Base-by-base conservation (phyloP, 2,888 invertebrate genomes). In the Alsophila aescularia region DNA sequence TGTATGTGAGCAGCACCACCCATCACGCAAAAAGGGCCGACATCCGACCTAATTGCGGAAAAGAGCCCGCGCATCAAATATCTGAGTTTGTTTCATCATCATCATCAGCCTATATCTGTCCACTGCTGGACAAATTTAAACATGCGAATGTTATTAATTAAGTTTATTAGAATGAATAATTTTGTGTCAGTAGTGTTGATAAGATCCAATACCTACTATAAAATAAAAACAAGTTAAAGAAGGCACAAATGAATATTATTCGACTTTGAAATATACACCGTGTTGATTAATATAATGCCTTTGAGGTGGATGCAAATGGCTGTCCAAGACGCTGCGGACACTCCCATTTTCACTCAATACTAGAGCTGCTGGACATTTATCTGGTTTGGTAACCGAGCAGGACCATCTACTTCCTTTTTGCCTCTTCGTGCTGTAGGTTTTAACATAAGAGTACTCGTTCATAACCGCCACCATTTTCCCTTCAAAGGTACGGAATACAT, bases 391-490 rank as follows among this genome's bases (percentile, higher is more conserved):
- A 2, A 34, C 16, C 0, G 45, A 18, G 34, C 52, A 52, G 2
- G 34, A 39, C 52, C 52, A 52, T 27, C 18, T 39, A n/a, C 44
- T 52, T 0, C 39, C 52, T 32, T 39, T 14, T 13, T 37, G 31
- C 4, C 21, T 43, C 39, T 52, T 52, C 44, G 40, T 34, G 4
- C n/a, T 9, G 24, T 45, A 44, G 3, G 27, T 16, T 39, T 54
- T 53, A 6, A 24, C 15, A 27, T 49, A 48, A 7, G 48, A 37
- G 21, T 34, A 49, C 9, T 48, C n/a, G 12, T 48, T 49, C 37
- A 39, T 9, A 10, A 54, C 10, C 13, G 43, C 53, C 1, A 49
- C n/a, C 43, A 54, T 54, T 43, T 54, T 48, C 1, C 53, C 53
- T 16, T 49, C 43, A 32, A 39, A 54, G 0, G 53, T 49, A 8